Percentiles rank a stretch among this genome's conserved stretches.
These are phyloP conservation scores for Lochmaea capreae DNA, from an alignment of 2,888 invertebrate species.

Conservation along the genomic window DNA sequence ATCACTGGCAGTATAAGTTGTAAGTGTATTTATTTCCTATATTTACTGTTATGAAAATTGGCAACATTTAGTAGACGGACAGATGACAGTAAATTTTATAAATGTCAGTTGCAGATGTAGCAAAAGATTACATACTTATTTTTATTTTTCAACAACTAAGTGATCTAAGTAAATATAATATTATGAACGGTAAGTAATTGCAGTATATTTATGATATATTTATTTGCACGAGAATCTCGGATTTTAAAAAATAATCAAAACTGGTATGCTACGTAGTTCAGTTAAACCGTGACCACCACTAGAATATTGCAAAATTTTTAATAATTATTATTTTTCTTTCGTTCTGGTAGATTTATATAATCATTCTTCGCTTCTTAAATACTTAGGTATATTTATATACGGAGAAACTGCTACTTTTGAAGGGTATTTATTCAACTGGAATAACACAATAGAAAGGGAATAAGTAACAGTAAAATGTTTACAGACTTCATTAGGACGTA, in stretches of 20 bases:
- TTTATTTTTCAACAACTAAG: conserved; percentile 9
- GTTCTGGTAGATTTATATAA: not conserved
- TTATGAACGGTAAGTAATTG: conserved; percentile 17
- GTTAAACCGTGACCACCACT: conserved; percentile 11
- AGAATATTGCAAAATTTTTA: conserved; percentile 15
- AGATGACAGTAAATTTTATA: conserved; percentile 4
- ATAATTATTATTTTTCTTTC: conserved; percentile 9
- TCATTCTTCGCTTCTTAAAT: not conserved
- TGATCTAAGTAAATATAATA: conserved; percentile 11
- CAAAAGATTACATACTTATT: conserved; percentile 8
- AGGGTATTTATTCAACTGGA: not conserved
- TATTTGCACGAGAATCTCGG: not conserved
- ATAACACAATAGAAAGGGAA: not conserved
- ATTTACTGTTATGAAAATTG: not conserved
- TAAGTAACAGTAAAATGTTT: conserved; percentile 11
- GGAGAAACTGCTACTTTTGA: not conserved
- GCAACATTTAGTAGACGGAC: not conserved
- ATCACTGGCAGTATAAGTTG: too few species aligned
- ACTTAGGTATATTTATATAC: not conserved
- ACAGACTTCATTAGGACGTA: not conserved
- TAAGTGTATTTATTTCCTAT: not conserved
- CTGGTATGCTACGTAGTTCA: conserved; percentile 11
- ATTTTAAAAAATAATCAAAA: conserved; percentile 1
- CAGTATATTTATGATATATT: not conserved
- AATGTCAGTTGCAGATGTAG: conserved; percentile 23